phyloP scores from a whole-genome alignment of 2,113 vertebrate genomes.

The Athene cunicularia region DNA sequence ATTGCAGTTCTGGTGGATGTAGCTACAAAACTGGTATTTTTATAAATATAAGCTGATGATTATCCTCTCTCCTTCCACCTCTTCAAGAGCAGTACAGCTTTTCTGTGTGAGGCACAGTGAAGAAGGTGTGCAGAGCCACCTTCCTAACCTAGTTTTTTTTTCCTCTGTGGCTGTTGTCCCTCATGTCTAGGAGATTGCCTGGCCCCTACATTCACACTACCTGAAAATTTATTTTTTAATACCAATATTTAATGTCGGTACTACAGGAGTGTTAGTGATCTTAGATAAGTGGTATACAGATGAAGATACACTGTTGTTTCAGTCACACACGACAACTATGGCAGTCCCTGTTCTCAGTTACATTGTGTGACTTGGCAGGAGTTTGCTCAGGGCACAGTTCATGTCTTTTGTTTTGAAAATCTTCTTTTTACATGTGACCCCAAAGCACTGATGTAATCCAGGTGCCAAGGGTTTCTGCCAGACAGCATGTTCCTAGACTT shows the following conservation, averaged over 20 bases:
- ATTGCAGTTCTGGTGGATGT: background rate
- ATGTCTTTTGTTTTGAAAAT: background rate
- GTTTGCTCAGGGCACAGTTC: background rate
- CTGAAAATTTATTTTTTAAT: background rate
- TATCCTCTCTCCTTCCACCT: background rate
- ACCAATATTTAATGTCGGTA: background rate
- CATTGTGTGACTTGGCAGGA: background rate
- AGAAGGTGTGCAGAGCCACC: background rate
- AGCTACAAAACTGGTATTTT: background rate
- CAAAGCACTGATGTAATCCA: background rate
- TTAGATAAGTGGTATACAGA: background rate
- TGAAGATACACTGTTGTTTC: background rate
- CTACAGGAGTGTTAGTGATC: background rate
- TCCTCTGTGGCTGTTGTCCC: background rate
- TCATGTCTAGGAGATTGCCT: background rate
- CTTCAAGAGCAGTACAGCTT: background rate
- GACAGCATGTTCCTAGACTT: background rate
- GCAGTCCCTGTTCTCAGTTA: background rate
- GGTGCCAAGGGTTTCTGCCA: background rate
- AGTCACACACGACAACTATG: fast-evolving
- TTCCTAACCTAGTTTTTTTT: background rate
- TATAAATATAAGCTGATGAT: background rate
- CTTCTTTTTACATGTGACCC: background rate
- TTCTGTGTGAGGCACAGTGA: background rate
- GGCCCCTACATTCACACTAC: fast-evolving